A percentile compares a stretch with the other conserved stretches of the same genome.
These are phyloP conservation scores for Odontamblyopus rebecca DNA, from an alignment of 2,797 vertebrate species.

Conservation along the genomic window DNA sequence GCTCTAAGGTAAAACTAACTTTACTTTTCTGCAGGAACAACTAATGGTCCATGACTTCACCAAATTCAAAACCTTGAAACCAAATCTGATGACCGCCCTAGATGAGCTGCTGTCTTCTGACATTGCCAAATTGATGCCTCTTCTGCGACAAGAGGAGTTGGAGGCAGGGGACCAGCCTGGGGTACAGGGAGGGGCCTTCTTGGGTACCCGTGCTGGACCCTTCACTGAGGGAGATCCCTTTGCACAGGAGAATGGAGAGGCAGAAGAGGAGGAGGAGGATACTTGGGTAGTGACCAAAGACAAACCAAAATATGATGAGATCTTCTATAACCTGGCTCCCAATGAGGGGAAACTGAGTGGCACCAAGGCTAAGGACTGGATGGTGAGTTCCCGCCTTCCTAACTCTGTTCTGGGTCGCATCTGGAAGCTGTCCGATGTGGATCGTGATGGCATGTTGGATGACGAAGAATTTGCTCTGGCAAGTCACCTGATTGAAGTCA, in stretches of 20 bases:
- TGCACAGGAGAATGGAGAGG: conserved; percentile 73
- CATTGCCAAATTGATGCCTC: conserved; percentile 91
- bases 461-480: conserved; percentile 94
- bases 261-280: conserved; percentile 70
- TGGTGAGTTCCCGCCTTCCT: conserved; percentile 91
- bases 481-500: conserved; percentile 91
- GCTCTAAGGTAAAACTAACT: background rate
- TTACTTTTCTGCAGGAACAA: conserved; percentile 79
- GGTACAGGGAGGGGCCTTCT: conserved; percentile 90
- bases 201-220: conserved; percentile 85
- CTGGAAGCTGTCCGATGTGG: conserved; percentile 94
- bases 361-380: conserved; percentile 90
- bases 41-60: conserved; percentile 89
- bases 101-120: conserved; percentile 85
- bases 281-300: conserved; percentile 94
- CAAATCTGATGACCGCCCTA: conserved; percentile 83
- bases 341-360: conserved; percentile 91
- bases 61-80: conserved; percentile 89
- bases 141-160: conserved; percentile 89
- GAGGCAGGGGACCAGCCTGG: conserved; percentile 79
- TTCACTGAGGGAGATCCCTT: conserved; percentile 85
- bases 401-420: conserved; percentile 92
- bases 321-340: conserved; percentile 92
- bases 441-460: conserved; percentile 92
- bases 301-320: conserved; percentile 95